Conservation (phyloP, 2,888 invertebrate species). For the Tetranychus truncatus region DNA sequence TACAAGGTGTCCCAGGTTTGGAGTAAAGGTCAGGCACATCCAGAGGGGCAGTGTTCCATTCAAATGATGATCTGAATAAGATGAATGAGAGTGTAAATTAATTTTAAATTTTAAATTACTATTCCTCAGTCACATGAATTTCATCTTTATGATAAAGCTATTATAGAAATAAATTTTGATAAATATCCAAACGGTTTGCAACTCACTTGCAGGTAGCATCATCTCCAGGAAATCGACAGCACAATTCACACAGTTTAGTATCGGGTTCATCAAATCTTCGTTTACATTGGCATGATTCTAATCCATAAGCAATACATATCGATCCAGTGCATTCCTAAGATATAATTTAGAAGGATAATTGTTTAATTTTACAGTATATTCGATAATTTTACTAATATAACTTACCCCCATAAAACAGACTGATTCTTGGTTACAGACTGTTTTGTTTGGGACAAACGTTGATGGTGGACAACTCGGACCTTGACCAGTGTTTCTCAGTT, state of each 20-base stretch:
- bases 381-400: background rate
- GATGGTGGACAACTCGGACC: conserved; percentile 79
- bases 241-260: conserved; percentile 66
- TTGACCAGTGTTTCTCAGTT: conserved; percentile 39
- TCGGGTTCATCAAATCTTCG: conserved; percentile 52
- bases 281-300: conserved; percentile 85
- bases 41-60: conserved; percentile 69
- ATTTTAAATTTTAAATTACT: background rate
- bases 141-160: no score
- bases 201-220: conserved; percentile 49
- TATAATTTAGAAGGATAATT: conserved; percentile 35
- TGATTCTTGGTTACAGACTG: conserved; percentile 87
- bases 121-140: no score
- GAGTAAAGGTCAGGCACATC: conserved; percentile 79
- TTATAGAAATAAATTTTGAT: no score
- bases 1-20: conserved; percentile 81
- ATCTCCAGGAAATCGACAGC: conserved; percentile 68
- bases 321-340: conserved; percentile 69
- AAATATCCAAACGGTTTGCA: conserved; percentile 19
- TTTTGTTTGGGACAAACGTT: conserved; percentile 75
- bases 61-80: conserved; percentile 49
- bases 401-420: conserved; percentile 72
- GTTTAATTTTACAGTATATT: background rate
- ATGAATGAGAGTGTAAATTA: background rate
- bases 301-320: conserved; percentile 85